A percentile compares a stretch with the other conserved stretches of the same genome.
phyloP scores from a whole-genome alignment of 1,140 invertebrate genomes.

The Phocides pigmalion region DNA sequence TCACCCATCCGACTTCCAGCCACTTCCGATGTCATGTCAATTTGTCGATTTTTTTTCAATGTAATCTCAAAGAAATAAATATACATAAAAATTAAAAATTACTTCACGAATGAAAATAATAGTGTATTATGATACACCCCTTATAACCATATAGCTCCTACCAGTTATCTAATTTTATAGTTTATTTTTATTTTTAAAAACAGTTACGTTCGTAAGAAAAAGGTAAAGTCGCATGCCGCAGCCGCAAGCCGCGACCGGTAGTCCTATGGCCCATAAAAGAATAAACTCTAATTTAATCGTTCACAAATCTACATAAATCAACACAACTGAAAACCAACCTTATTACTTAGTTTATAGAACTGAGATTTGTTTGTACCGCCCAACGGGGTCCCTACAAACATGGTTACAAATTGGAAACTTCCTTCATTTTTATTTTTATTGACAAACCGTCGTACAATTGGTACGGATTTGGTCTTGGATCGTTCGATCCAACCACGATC shows the following conservation, averaged over 20 bases:
- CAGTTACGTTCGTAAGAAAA: no score
- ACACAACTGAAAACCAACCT: neutral
- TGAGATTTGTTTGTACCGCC: neutral
- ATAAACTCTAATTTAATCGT: slow-evolving; percentile 28
- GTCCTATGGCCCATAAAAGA: slow-evolving; percentile 20
- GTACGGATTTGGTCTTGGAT: slow-evolving; percentile 72
- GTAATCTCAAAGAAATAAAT: no score
- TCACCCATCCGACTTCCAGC: no score
- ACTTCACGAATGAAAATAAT: no score
- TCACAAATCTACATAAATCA: slow-evolving; percentile 10
- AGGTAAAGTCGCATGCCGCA: slow-evolving; percentile 16
- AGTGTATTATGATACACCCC: no score
- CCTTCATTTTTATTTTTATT: slow-evolving; percentile 80
- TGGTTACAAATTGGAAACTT: slow-evolving; percentile 71
- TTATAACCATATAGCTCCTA: no score
- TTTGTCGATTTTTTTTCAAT: no score
- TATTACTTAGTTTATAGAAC: neutral
- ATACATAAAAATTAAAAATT: no score
- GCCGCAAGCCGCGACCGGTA: slow-evolving; percentile 2
- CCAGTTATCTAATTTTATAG: no score
- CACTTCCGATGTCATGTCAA: no score
- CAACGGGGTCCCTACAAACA: slow-evolving; percentile 40
- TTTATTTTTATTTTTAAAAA: no score
- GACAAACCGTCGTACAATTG: slow-evolving; percentile 74
- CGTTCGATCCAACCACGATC: slow-evolving; percentile 35